These are phyloP conservation scores for Acrobasis suavella DNA, from an alignment of 2,888 invertebrate species.

Conservation along the genomic window DNA sequence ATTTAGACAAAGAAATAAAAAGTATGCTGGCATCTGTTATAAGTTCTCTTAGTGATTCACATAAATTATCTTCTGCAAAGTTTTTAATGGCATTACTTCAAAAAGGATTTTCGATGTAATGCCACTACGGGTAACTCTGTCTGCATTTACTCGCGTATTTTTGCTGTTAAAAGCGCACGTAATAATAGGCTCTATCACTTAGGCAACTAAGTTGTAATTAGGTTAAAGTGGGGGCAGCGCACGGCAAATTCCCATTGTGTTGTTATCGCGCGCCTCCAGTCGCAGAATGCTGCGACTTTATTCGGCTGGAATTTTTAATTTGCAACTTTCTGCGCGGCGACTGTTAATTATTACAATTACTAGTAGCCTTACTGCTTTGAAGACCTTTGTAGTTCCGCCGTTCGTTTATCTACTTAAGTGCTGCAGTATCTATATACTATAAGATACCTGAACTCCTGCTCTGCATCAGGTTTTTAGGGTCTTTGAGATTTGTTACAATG, in stretches of 20 bases:
- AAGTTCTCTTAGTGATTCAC: not conserved
- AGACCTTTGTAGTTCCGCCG: not conserved
- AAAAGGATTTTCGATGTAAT: slow-evolving; percentile 18
- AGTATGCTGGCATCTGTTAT: not conserved
- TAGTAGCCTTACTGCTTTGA: not conserved
- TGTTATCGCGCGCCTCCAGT: slow-evolving; percentile 72
- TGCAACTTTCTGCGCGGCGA: slow-evolving; percentile 43
- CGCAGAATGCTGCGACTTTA: slow-evolving; percentile 66
- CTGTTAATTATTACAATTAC: slow-evolving; percentile 25
- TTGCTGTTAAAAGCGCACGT: slow-evolving; percentile 6
- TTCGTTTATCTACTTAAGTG: too few relatives aligned
- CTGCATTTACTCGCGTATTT: slow-evolving; percentile 17
- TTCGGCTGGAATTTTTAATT: slow-evolving; percentile 75
- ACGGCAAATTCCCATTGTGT: slow-evolving; percentile 73
- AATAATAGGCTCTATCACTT: slow-evolving; percentile 23
- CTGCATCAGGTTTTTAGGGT: too few relatives aligned
- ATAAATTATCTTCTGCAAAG: slow-evolving; percentile 1
- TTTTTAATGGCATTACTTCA: slow-evolving; percentile 7
- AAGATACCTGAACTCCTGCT: too few relatives aligned
- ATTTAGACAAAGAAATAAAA: too few relatives aligned
- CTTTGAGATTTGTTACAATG: too few relatives aligned
- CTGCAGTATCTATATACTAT: too few relatives aligned
- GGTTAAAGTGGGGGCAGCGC: slow-evolving; percentile 59
- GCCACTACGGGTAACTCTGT: slow-evolving; percentile 11
- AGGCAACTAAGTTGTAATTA: slow-evolving; percentile 57